A percentile compares a stretch with the other conserved stretches of the same genome.
phyloP scores from a whole-genome alignment of 2,113 vertebrate species.

The Pseudopodoces humilis region DNA sequence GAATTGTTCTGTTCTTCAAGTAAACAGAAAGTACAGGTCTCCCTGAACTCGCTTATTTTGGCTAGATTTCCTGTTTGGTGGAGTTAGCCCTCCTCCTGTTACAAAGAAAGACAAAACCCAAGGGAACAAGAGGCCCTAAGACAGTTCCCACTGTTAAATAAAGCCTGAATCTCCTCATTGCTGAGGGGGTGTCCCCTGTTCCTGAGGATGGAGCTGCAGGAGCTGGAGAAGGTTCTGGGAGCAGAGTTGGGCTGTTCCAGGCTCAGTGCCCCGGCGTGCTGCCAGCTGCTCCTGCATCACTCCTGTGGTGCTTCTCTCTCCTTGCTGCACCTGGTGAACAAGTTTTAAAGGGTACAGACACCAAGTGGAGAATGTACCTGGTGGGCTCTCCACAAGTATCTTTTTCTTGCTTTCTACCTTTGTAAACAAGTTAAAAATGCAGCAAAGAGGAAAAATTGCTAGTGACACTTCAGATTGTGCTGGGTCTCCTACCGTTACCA shows the following conservation, averaged over 20 bases:
- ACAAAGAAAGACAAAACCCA: background rate
- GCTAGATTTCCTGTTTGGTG: background rate
- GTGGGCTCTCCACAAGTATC: background rate
- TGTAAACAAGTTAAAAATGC: conserved; percentile 14
- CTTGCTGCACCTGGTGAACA: background rate
- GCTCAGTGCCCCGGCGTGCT: background rate
- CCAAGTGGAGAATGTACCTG: background rate
- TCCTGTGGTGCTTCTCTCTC: background rate
- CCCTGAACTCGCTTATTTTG: background rate
- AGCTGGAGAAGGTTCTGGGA: background rate
- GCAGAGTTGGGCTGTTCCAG: background rate
- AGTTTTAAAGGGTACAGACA: background rate
- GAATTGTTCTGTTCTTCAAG: background rate
- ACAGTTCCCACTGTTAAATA: background rate
- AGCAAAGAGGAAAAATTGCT: background rate
- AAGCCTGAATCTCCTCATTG: background rate
- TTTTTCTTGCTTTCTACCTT: background rate
- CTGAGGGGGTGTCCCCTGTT: background rate
- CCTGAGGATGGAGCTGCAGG: background rate
- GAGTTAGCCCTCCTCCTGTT: background rate
- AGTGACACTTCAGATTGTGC: background rate
- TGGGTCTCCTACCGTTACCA: background rate
- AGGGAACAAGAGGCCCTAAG: background rate
- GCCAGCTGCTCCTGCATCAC: background rate
- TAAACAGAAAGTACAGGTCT: background rate